A percentile compares a stretch with the other conserved stretches of the same genome.
These are phyloP conservation scores for Cordilura impudica DNA, from an alignment of 2,888 invertebrate species.

Conservation along the genomic window DNA sequence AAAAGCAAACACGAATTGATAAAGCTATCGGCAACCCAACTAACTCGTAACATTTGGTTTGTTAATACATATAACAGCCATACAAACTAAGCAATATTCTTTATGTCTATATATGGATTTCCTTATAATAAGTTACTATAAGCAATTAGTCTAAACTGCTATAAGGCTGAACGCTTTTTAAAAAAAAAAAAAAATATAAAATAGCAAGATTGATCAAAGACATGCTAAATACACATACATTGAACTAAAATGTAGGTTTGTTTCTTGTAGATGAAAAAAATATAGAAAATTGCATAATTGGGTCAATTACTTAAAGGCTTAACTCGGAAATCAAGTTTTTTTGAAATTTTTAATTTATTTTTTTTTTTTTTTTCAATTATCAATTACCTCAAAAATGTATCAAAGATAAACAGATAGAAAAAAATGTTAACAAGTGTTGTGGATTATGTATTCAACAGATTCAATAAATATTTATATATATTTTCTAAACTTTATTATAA, in stretches of 20 bases:
- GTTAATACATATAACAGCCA: neutral
- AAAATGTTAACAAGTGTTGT: conserved; percentile 44
- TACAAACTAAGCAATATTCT: neutral
- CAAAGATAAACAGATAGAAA: conserved; percentile 39
- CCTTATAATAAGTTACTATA: conserved; percentile 31
- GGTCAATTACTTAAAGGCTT: conserved; percentile 61
- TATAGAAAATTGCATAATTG: conserved; percentile 52
- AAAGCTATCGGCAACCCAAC: conserved; percentile 25
- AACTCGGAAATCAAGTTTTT: conserved; percentile 56
- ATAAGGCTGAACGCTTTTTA: conserved; percentile 45
- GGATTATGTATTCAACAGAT: conserved; percentile 11
- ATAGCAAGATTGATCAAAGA: neutral
- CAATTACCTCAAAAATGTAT: conserved; percentile 45
- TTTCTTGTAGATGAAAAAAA: conserved; percentile 17
- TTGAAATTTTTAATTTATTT: no score
- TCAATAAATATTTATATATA: conserved; percentile 9
- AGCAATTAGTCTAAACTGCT: conserved; percentile 53
- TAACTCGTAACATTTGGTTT: neutral
- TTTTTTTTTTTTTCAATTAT: conserved; percentile 26
- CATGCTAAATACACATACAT: neutral
- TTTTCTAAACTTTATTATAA: conserved; percentile 1
- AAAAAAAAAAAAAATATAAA: conserved; percentile 4
- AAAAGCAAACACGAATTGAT: conserved; percentile 20
- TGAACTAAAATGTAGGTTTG: conserved; percentile 8
- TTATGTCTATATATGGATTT: conserved; percentile 35